Base-by-base conservation (phyloP, 2,113 vertebrate species). In the Muntiacus muntjak region DNA sequence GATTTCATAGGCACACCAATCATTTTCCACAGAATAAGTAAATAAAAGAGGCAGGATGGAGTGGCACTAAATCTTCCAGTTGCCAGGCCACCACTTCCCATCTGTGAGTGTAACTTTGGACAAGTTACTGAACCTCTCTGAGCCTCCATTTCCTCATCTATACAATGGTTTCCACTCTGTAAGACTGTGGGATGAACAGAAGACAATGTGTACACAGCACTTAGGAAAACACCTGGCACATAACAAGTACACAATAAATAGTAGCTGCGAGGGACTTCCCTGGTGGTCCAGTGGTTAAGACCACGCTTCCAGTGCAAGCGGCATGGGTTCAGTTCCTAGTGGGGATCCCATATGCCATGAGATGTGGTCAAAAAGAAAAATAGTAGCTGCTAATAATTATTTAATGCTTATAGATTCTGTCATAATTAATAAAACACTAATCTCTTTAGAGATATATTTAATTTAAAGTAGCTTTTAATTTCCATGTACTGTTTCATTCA, bases 91-190 rank as follows among this genome's bases (percentile, higher is more conserved):
- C 87, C 10, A 9, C 21, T 83, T 79, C 62, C n/a, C 30, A 26
- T 43, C 47, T 21, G 30, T 45, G 30, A n/a, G 26, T 45, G 30
- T 67, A 89, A 91, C 33, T 50, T 47, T 26, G 15, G 45, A n/a
- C 40, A 50, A 67, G 28, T 55, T 64, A 26, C 7, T 87, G 87
- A 26, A 58, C 7, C 43, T 55, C 60, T 50, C 43, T 43, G 76
- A 78, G 74, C 52, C 84, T 95, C 55, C 3, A n/a, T 92, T 87
- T 95, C 74, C 54, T 91, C 47, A 23, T 87, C 57, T 90, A 0
- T 82, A 7, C n/a, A 16, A 15, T 25, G 19, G 33, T 43, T 23
- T 67, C 58, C 23, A 30, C 54, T 17, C 45, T 94, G 9, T 23
- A 62, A 25, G 7, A 52, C 10, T 40, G 30, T 87, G 60, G 30